Base-by-base conservation (phyloP, 2,888 invertebrate genomes). In the Temnothorax unifasciatus region DNA sequence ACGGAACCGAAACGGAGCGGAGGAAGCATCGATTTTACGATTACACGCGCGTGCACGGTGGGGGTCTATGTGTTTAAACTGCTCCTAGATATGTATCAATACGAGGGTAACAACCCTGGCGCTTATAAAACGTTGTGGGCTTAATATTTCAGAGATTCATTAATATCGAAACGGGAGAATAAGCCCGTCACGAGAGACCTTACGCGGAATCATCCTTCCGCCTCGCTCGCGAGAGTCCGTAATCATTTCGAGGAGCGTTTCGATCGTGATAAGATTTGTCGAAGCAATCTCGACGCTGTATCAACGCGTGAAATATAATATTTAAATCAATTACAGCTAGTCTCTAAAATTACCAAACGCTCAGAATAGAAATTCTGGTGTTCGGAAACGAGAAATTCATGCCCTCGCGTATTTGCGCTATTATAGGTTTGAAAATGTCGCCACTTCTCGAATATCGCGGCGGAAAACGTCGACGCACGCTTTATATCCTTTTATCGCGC, bases 121-220 rank as follows among this genome's bases (percentile, higher is more conserved):
- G 85, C 85, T 91, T 88, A 90, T 89, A 90, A 89, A 90, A 85
- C 85, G 52, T 86, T 85, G 86, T 85, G 86, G 82, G 88, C 87
- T 92, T 88, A 92, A 92, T 90, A 90, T 91, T 91, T 91, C 86
- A 92, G 84, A 86, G 87, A 87, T 89, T 91, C 91, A 90, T 92
- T 91, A 91, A 92, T 91, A 91, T 91, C 89, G 85, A 71, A 91
- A 87, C 69, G 85, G 75, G 73, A 73, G 87, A 86, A 87, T 87
- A 86, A 86, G 85, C 86, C 75, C 86, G 74, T 83, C 87, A 77
- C 84, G 84, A 54, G 83, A 79, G 84, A 59, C 79, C 82, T 83
- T 86, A 88, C 85, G 73, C 68, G 66, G 38, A 63, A 63, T 86
- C 81, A 47, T 57, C 38, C 9, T 41, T 66, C 25, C 66, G 6